Percentiles rank a stretch among this genome's conserved stretches.
Conservation (phyloP, 2,113 vertebrate species). For the Sinocyclocheilus anshuiensis region DNA sequence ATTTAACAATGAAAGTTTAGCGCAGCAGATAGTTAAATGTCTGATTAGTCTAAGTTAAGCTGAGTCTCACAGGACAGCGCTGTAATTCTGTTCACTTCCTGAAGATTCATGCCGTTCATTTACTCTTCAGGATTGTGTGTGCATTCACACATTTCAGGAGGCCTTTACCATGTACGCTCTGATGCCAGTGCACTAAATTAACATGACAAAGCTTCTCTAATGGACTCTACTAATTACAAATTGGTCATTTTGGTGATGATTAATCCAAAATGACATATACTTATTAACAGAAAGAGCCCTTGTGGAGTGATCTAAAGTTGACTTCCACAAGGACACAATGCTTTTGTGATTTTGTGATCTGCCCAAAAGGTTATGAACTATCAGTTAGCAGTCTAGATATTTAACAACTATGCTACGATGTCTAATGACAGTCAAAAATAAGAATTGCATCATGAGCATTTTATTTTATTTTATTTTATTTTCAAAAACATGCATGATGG, state of each 20-base stretch:
- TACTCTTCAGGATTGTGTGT: constrained; percentile 34
- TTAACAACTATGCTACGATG: too few relatives aligned
- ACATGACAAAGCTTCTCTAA: background rate
- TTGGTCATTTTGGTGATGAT: background rate
- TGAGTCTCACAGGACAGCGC: constrained; percentile 34
- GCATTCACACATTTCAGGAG: background rate
- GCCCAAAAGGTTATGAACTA: background rate
- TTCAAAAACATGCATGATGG: background rate
- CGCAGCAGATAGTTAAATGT: constrained; percentile 49
- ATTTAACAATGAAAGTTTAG: constrained; percentile 42
- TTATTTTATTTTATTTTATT: background rate
- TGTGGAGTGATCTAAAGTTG: background rate
- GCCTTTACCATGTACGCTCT: background rate
- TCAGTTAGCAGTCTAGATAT: background rate
- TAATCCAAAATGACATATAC: background rate
- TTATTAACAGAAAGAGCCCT: constrained; percentile 4
- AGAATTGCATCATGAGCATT: background rate
- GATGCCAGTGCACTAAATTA: background rate
- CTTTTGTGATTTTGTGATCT: background rate
- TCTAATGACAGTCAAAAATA: too few relatives aligned
- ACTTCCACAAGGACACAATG: background rate
- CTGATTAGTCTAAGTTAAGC: constrained; percentile 50
- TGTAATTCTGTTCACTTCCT: constrained; percentile 37
- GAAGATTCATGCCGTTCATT: constrained; percentile 63
- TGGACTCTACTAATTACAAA: constrained; percentile 4